Evolutionary conservation across 2,113 vertebrate genomes (phyloP), one percentile per base, ranked within the genome.

Genomic region (Prionailurus bengalensis): DNA sequence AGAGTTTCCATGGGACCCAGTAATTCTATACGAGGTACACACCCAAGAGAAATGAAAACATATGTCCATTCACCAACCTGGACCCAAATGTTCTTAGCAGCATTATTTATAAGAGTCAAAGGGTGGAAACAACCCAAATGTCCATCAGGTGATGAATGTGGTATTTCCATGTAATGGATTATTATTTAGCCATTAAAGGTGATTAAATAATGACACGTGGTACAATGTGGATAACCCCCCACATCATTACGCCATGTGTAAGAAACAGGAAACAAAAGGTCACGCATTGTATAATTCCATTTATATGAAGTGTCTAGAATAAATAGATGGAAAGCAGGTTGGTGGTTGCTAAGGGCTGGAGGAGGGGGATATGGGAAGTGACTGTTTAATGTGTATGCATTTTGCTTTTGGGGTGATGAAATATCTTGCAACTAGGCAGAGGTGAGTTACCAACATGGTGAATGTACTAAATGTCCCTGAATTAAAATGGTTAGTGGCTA

Each of bases 31-130:
- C 9, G 51, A 53, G 33, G 19, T 63, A 89, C 23, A 33, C 12
- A 42, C 27, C 61, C n/a, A 19, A 31, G 55, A 88, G 76, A 88
- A 92, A 95, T 70, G 36, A 76, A 96, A 58, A 74, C 23, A 76
- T 3, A 31, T 14, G 16, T 66, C 29, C 31, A 74, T 2, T 31
- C 48, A n/a, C 66, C 66, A 84, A 74, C 68, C 53, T 65, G 11
- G 5, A n/a, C 55, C 42, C 36, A 87, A 65, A 31, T 74, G 55
- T 66, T 45, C 76, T 74, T 6, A n/a, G 29, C 36, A 82, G 36
- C 42, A 81, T 88, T 45, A 86, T 71, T 80, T n/a, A 74, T 19
- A 87, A 68, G 55, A 23, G 16, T 73, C 55, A 66, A 74, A 81
- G 88, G 15, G 12, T 6, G 15, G 29, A 82, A 87, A 42, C 66